Base-by-base conservation (phyloP, 2,888 invertebrate species). In the Pharmacophagus antenor region DNA sequence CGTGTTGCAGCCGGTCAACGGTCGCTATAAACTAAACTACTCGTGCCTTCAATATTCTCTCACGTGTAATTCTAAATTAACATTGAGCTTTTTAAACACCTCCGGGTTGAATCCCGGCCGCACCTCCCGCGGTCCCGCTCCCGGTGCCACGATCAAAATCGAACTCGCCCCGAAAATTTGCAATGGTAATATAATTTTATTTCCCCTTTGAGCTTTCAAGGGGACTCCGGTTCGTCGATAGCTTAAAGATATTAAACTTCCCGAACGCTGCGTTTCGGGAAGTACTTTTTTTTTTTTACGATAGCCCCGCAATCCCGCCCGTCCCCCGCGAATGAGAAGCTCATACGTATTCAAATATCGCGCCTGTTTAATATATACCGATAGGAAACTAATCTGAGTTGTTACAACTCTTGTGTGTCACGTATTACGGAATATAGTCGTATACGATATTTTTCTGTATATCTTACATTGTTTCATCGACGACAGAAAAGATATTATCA, bases 101-200 rank as follows among this genome's bases (percentile, higher is more conserved):
- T n/a, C n/a, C 70, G 70, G 64, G 65, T 67, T 67, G 59, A 63
- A 64, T 57, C 62, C 62, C 70, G 66, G 71, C 67, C 72, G 72
- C 76, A 76, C 77, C 75, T 70, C 71, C 69, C 73, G 66, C 71
- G 70, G 74, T 68, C 70, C 70, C 71, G 65, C 68, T 70, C 70
- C 70, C 73, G 63, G 73, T 80, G 77, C 72, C 76, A 72, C 80
- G 76, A 81, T 82, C 80, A 77, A 79, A 70, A 68, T 68, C 70
- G 68, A 69, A 72, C 70, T 70, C 67, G 65, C 65, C 60, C 58
- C n/a, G n/a, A n/a, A 63, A 71, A 72, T 72, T 72, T 72, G 72
- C 71, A 72, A 72, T 68, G 76, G 76, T 73, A 80, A 81, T 82
- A 73, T 71, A 73, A 78, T 82, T 80, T 80, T 80, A 80, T 80